These are phyloP conservation scores for Microctonus hyperodae DNA, from an alignment of 2,888 invertebrate species.

Conservation along the genomic window DNA sequence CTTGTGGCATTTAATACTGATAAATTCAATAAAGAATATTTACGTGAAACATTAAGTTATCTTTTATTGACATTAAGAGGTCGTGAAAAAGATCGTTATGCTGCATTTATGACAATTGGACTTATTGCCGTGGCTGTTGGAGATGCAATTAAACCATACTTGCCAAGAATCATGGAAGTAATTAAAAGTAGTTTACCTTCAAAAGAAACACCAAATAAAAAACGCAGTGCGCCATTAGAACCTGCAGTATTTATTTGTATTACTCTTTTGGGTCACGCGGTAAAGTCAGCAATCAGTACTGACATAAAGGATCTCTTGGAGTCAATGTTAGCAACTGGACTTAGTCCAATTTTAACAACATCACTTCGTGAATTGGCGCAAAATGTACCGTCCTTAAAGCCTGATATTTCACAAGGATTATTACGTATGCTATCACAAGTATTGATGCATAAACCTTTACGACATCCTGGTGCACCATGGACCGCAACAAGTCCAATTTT, in stretches of 20 bases:
- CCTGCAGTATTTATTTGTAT: constrained; percentile 94
- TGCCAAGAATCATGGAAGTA: constrained; percentile 86
- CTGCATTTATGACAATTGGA: constrained; percentile 90
- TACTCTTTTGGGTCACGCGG: constrained; percentile 87
- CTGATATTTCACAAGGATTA: constrained; percentile 91
- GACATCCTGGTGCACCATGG: constrained; percentile 80
- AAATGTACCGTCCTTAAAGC: constrained; percentile 85
- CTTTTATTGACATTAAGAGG: constrained; percentile 79
- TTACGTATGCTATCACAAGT: constrained; percentile 86
- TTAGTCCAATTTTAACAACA: constrained; percentile 89
- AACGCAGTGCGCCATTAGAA: constrained; percentile 72
- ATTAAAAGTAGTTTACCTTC: constrained; percentile 80
- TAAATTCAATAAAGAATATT: constrained; percentile 78
- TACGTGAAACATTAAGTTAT: constrained; percentile 79
- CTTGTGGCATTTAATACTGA: constrained; percentile 92
- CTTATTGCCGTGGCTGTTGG: constrained; percentile 89
- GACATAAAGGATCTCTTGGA: constrained; percentile 88
- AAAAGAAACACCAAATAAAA: constrained; percentile 76
- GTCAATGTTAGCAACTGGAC: constrained; percentile 90
- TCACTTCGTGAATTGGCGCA: constrained; percentile 89
- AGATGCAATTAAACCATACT: constrained; percentile 78
- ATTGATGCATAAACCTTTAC: constrained; percentile 84
- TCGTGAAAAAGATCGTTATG: constrained; percentile 84
- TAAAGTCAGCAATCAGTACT: constrained; percentile 76
- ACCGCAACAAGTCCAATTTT: constrained; percentile 63